Evolutionary conservation across 2,888 invertebrate species (phyloP), one percentile per base, ranked within the genome.

Genomic region (Chrysomela aeneicollis): DNA sequence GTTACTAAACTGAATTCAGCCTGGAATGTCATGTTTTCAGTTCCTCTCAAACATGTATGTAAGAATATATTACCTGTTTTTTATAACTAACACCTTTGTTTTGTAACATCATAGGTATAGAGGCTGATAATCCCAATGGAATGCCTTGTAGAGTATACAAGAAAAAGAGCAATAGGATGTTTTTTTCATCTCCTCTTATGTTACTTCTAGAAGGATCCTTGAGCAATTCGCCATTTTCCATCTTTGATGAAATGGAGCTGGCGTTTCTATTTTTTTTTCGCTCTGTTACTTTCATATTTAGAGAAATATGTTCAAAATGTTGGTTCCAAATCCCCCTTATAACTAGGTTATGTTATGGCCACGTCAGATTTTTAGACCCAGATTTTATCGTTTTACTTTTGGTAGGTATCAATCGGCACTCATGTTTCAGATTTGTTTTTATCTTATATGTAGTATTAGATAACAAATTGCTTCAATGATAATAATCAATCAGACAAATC

Each of bases 141-240:
- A 95, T 93, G 5, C 98, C 98, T 87, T 97, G 95, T 19, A 98
- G 86, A 47, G 98, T 88, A 80, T 99, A 99, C 3, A 99, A 86
- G 81, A 98, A 95, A 71, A 97, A 87, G 53, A 99, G 85, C 64
- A 98, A 87, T 12, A 91, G 88, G 72, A 98, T 94, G 79, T 94
- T 97, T 58, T 86, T 81, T 75, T 88, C 87, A 82, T 95, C 94
- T 12, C 93, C 93, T 75, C 87, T 87, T 66, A 90, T 73, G 68
- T 75, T 77, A 63, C 76, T 73, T 62, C 58, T 53, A 17, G 30
- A 21, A 30, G 53, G 51, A 15, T 49, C 57, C 50, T 47, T n/a
- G 1, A 62, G 26, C 8, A 68, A 18, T 18, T 77, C 78, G n/a
- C 79, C 79, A 61, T 79, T 79, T 73, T 79, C 79, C 76, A 80